Evolutionary conservation across 2,888 invertebrate genomes (phyloP), one percentile per base, ranked within the genome.

Genomic region (Ceraclea dissimilis): DNA sequence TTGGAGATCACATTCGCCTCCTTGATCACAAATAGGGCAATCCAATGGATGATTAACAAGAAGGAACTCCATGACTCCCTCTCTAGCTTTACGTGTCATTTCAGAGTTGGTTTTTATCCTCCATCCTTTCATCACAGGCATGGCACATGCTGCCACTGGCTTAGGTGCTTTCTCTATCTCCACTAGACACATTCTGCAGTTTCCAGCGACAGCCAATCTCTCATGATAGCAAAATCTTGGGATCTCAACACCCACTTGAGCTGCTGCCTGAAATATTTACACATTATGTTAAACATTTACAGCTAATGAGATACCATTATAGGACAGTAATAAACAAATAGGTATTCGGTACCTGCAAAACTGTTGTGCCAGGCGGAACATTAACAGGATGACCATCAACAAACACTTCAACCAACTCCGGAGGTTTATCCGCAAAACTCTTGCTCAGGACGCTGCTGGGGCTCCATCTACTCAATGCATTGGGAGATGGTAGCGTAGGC

Each of bases 111-210:
- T 99, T 72, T 98, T 98, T 18, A 99, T 86, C 63, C 90, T 84
- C 99, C 93, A 94, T n/a, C 98, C 99, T 73, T 98, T 98, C 97
- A 99, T 96, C 0, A 99, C 98, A 0, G 99, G 99, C 98, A 99
- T 99, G 13, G 99, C 99, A 73, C 99, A 99, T 1, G 98, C 96
- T 8, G 99, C 99, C 0, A 96, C 92, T 0, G 98, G 98, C 80
- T 99, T 96, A 1, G 95, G 89, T 44, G 96, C 93, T 71, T 93
- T 97, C 71, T 99, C 99, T 11, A 99, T 96, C 75, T 99, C 99
- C 0, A 99, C 99, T 22, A 99, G 80, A 74, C 99, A 99, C 99
- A 99, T 99, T 62, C 99, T 84, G 70, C 98, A 99, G 76, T 99
- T 99, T 48, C 99, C 99, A 63, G 99, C 99, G 26, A 99, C 92